Percentiles rank a stretch among this genome's conserved stretches.
phyloP scores from a whole-genome alignment of 2,113 vertebrate species.

The Pterocles burchelli region DNA sequence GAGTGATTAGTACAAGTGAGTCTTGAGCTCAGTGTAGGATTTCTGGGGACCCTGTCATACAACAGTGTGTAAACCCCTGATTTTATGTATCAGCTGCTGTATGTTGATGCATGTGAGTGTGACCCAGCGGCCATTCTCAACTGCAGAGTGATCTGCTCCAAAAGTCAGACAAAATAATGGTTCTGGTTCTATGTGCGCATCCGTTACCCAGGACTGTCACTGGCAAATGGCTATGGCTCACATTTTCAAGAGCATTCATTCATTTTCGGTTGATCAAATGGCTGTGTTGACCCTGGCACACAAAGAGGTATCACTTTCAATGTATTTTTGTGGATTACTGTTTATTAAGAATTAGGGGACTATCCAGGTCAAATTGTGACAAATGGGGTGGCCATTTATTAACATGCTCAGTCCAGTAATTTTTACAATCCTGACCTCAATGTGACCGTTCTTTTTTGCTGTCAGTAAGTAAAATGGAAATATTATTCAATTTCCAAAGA shows the following conservation, averaged over 20 bases:
- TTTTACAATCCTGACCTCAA: not conserved
- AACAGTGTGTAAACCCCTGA: not conserved
- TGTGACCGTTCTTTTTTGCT: not conserved
- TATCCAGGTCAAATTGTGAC: not conserved
- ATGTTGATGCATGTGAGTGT: accelerated
- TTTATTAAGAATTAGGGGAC: not conserved
- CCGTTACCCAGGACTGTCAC: accelerated
- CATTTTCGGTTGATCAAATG: not conserved
- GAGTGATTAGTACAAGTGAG: not conserved
- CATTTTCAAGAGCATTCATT: not conserved
- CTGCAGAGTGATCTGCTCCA: not conserved
- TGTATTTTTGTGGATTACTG: not conserved
- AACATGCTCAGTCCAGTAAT: not conserved
- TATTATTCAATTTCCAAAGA: not conserved
- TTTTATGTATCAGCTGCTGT: not conserved
- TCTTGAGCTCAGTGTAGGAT: not conserved
- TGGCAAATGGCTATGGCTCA: not conserved
- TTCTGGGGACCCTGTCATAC: not conserved
- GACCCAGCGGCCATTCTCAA: not conserved
- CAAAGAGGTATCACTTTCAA: not conserved
- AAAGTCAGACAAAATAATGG: not conserved
- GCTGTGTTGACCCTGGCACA: not conserved
- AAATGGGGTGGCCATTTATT: no score
- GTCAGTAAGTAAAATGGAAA: not conserved
- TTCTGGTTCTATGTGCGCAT: not conserved